Base-by-base conservation (phyloP, 1,140 invertebrate genomes). In the Meloidogyne exigua region DNA sequence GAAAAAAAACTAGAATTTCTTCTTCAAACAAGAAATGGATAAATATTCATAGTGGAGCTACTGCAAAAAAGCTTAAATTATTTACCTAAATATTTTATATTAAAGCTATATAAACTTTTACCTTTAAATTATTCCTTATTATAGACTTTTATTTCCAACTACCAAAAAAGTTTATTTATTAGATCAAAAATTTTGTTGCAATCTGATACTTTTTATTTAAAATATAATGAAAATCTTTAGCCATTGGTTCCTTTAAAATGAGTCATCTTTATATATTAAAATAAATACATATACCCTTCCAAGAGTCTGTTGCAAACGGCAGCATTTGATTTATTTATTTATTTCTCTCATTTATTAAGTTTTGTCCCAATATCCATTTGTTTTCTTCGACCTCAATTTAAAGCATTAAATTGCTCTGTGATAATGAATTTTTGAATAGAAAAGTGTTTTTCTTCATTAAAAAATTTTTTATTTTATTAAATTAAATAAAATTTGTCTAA, bases 81-180 rank as follows among this genome's bases (percentile, higher is more conserved):
- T 32, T 3, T 32, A 3, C 7, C 28, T 32, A 32, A 32, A 32
- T 3, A 2, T 3, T 2, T 32, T 32, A 3, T 32, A 32, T 32
- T 32, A 32, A 32, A 32, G n/a, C n/a, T n/a, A n/a, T n/a, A n/a
- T n/a, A n/a, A n/a, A n/a, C n/a, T n/a, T n/a, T n/a, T n/a, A 32
- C 7, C 7, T 32, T 32, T 32, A 32, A 32, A 32, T 32, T 32
- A 32, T 32, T 32, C n/a, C 7, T 32, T 32, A 32, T 3, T 32
- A 32, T 3, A 32, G 28, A 9, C 3, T 39, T 49, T 49, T 10
- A 2, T 49, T 49, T n/a, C 18, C 44, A 18, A 49, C 13, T n/a
- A 57, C 49, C 49, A 57, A 57, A 57, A n/a, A 57, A n/a, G 49
- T 57, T 57, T 57, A 57, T 57, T 57, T 57, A n/a, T 49, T 49